Percentiles rank a stretch among this genome's conserved stretches.
These are phyloP conservation scores for Caradrina clavipalpis DNA, from an alignment of 2,888 invertebrate species.

Conservation along the genomic window DNA sequence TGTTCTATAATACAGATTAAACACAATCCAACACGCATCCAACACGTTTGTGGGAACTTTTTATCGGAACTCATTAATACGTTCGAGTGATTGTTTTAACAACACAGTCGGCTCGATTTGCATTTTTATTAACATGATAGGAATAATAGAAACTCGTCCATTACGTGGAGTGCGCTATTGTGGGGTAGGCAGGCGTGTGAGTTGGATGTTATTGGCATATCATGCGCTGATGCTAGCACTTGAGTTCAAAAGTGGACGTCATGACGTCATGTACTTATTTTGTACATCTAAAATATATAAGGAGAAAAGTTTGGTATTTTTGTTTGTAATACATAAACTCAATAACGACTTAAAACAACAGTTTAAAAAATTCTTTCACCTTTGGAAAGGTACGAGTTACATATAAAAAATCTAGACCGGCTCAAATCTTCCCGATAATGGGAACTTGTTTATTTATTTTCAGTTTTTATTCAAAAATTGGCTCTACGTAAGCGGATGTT, in stretches of 20 bases:
- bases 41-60: conserved; percentile 6
- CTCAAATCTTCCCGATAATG: too few relatives aligned
- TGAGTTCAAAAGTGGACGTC: neutral
- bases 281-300: too few relatives aligned
- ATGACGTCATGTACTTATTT: neutral
- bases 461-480: too few relatives aligned
- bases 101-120: conserved; percentile 52
- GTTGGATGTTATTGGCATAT: conserved; percentile 20
- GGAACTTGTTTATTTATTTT: too few relatives aligned
- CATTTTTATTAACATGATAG: conserved; percentile 63
- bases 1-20: neutral
- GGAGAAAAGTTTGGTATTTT: too few relatives aligned
- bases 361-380: too few relatives aligned
- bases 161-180: conserved; percentile 51
- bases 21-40: conserved; percentile 4
- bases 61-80: conserved; percentile 46
- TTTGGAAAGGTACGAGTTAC: too few relatives aligned
- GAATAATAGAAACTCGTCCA: conserved; percentile 41
- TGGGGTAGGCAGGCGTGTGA: conserved; percentile 17
- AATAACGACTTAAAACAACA: too few relatives aligned
- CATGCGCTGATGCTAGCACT: conserved; percentile 2
- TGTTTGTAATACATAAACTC: too few relatives aligned
- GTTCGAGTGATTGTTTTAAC: conserved; percentile 59
- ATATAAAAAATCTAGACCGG: too few relatives aligned
- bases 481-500: too few relatives aligned